Conservation (phyloP, 2,797 vertebrate genomes). For the Dallia pectoralis region DNA sequence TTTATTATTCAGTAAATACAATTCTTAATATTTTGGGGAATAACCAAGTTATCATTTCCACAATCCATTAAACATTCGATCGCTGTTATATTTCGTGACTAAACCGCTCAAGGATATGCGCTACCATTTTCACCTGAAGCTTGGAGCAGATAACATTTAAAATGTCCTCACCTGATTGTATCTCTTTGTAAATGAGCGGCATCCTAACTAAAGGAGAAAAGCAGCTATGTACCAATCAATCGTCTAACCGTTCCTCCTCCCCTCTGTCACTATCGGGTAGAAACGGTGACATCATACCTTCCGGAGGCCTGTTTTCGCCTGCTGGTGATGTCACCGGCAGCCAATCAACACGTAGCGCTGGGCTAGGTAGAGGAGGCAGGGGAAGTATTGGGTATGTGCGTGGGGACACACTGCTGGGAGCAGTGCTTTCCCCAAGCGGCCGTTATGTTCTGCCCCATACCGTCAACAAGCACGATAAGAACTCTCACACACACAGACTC, state of each 20-base stretch:
- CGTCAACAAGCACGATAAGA: conserved; percentile 30
- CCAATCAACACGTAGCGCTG: conserved; percentile 73
- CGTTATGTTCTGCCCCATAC: conserved; percentile 58
- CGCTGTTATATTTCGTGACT: too few species aligned
- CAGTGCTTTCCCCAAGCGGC: conserved; percentile 50
- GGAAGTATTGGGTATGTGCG: conserved; percentile 37
- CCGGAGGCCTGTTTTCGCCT: conserved; percentile 70
- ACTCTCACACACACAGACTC: conserved; percentile 4
- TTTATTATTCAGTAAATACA: too few species aligned
- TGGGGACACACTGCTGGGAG: conserved; percentile 58
- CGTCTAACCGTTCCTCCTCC: background rate
- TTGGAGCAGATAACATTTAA: conserved; percentile 47
- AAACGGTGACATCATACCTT: conserved; percentile 81
- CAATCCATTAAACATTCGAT: too few species aligned
- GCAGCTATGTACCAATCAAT: conserved; percentile 13
- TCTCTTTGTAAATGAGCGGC: conserved; percentile 25
- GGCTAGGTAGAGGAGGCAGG: conserved; percentile 51
- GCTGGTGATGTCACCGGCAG: conserved; percentile 77
- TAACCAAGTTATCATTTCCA: too few species aligned
- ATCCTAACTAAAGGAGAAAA: conserved; percentile 66
- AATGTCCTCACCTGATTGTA: conserved; percentile 52
- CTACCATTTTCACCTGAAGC: conserved; percentile 26
- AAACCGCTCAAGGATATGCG: conserved; percentile 21
- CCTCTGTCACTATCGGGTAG: conserved; percentile 53
- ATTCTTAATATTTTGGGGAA: too few species aligned